Base-by-base conservation (phyloP, 2,888 invertebrate genomes). In the Venustoraphidia nigricollis region DNA sequence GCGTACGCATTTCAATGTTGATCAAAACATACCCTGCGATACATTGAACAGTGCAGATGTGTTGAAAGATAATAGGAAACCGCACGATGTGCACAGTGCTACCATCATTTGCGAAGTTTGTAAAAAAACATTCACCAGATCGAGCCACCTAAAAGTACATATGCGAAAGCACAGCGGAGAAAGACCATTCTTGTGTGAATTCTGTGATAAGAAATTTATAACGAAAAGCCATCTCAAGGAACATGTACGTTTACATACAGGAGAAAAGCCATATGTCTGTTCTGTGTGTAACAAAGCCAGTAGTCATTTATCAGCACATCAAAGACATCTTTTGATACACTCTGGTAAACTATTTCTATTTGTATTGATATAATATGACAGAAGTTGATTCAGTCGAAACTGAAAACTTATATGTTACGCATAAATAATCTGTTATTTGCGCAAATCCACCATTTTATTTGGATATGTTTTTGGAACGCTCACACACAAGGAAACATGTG, bases 271-370 rank as follows among this genome's bases (percentile, higher is more conserved):
- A 36, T 54, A 54, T 51, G 40, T 46, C 11, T 59, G 57, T 49
- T 48, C 50, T 11, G 51, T 56, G 27, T 58, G 57, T 46, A 52
- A 56, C 35, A 57, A 57, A 49, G 47, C 51, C 10, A 56, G 50
- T 46, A 55, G 42, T 34, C 53, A 53, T 17, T 47, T 51, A 34
- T 53, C 55, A 9, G 51, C 51, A 8, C 55, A 57, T 48, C 51
- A 54, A 40, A 53, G 55, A 46, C 58, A 57, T 45, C 47, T 57
- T 27, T 47, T 51, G 11, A 54, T 55, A 2, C 58, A 58, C 48
- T 49, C 55, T n/a, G 50, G 9, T 45, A 3, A 44, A 34, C 1
- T n/a, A 11, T 38, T 38, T 38, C n/a, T 38, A 3, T 11, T n/a
- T 38, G 5, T 11, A 11, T 9, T 5, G 13, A 11, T 13, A 37